Percentiles rank a stretch among this genome's conserved stretches.
Conservation (phyloP, 2,888 invertebrate species). For the Myopa testacea region DNA sequence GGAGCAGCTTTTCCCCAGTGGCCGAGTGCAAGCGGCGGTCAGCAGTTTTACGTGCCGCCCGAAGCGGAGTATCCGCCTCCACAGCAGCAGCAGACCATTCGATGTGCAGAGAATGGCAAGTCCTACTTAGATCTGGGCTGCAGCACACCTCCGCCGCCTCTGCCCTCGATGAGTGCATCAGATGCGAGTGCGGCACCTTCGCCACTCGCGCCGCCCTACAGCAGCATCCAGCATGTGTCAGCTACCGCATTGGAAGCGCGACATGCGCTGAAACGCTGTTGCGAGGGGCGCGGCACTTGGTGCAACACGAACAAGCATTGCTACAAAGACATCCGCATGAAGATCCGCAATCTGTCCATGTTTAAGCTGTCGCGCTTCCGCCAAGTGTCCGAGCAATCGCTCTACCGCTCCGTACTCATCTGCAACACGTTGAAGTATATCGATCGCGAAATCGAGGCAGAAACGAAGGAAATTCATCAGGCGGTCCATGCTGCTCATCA, state of each 20-base stretch:
- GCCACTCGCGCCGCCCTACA: slow-evolving; percentile 46
- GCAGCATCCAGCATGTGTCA: slow-evolving; percentile 42
- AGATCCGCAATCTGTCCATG: slow-evolving; percentile 92
- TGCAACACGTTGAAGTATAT: slow-evolving; percentile 91
- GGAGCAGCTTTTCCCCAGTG: slow-evolving; percentile 55
- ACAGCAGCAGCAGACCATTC: slow-evolving; percentile 87
- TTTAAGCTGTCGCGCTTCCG: slow-evolving; percentile 89
- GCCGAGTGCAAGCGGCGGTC: slow-evolving; percentile 49
- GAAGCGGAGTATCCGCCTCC: slow-evolving; percentile 44
- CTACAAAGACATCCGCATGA: slow-evolving; percentile 86
- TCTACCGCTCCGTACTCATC: slow-evolving; percentile 90
- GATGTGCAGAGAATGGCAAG: slow-evolving; percentile 90
- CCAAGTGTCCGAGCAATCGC: slow-evolving; percentile 89
- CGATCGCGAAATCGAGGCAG: slow-evolving; percentile 88
- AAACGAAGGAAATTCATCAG: slow-evolving; percentile 69
- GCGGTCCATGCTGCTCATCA: slow-evolving; percentile 66
- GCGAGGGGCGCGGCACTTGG: slow-evolving; percentile 81
- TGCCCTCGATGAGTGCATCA: background rate
- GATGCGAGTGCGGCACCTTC: slow-evolving; percentile 39
- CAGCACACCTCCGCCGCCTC: slow-evolving; percentile 71
- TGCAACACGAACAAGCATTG: slow-evolving; percentile 82
- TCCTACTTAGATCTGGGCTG: slow-evolving; percentile 86
- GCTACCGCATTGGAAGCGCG: slow-evolving; percentile 59
- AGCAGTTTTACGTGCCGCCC: slow-evolving; percentile 55
- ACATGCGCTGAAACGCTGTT: slow-evolving; percentile 70